Evolutionary conservation across 2,888 invertebrate species (phyloP), one percentile per base, ranked within the genome.

Genomic region (Hartigia nigra): DNA sequence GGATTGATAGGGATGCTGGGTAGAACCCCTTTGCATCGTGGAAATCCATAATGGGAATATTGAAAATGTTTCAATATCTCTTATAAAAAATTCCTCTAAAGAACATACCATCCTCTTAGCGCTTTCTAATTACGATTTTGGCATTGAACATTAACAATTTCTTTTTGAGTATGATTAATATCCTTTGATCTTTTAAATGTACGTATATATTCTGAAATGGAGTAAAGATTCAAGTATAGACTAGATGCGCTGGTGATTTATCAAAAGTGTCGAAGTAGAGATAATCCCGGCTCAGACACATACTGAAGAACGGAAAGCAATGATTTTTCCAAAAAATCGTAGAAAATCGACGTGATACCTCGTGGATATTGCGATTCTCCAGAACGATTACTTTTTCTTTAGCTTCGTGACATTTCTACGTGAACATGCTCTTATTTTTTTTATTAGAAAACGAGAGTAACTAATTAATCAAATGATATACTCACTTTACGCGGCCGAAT

Each of bases 401-500:
- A 9, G 55, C 9, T 23, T 55, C 55, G 23, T 2, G 55, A 55
- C 23, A 23, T 0, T 55, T 55, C 5, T 55, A 23, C 23, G 39
- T 23, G 23, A 23, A 5, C 23, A 5, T 4, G 4, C 14, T 55
- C 55, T 55, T 55, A 2, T 39, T 55, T 23, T 39, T 55, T 55
- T 55, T 55, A 23, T 14, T 14, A 2, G 23, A 23, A 55, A 55
- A 77, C 34, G 76, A 70, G 34, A 78, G 74, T 78, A 75, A 78
- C 12, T 12, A 37, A 12, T 70, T n/a, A 70, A 4, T 70, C 3
- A 23, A 32, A 75, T 77, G 76, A 78, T 70, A 39, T 80, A 94
- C 95, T 94, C 92, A 96, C 95, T 94, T 93, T 88, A 97, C 94
- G 92, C 98, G 94, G 77, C 98, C 98, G 92, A 96, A 96, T 92